Evolutionary conservation across 92 coral and sea anemone species (phyloP).

Genomic region (Phenganax subtilis): DNA sequence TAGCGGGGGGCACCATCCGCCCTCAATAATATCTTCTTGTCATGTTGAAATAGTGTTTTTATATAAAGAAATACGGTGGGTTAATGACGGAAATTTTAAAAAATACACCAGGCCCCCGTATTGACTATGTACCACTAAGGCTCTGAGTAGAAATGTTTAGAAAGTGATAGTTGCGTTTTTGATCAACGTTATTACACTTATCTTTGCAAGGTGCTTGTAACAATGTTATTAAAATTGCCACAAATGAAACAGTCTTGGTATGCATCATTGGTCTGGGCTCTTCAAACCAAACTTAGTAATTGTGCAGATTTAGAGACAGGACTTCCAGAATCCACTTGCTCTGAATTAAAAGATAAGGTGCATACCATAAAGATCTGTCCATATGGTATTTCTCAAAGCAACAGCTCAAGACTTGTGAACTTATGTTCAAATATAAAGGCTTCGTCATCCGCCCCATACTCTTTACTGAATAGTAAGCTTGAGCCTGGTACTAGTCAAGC

Average conservation of each 20-base stretch:
- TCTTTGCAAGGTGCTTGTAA: background rate
- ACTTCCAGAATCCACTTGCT: background rate
- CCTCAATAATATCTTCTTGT: no score
- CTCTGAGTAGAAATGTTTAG: no score
- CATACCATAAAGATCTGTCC: background rate
- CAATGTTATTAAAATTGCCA: background rate
- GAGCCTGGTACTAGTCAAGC: background rate
- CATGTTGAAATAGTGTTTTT: no score
- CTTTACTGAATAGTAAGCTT: slow-evolving; percentile 8
- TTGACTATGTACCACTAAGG: no score
- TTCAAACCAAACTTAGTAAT: background rate
- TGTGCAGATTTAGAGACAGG: background rate
- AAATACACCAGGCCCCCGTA: no score
- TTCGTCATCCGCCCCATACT: background rate
- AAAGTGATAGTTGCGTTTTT: slow-evolving; percentile 7
- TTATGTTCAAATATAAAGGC: background rate
- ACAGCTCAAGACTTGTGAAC: background rate
- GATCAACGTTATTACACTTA: background rate
- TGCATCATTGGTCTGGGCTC: background rate
- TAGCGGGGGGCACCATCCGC: no score
- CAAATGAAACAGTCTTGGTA: slow-evolving; percentile 5
- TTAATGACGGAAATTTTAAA: no score
- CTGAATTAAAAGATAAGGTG: background rate
- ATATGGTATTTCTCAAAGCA: background rate
- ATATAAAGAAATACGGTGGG: no score